Base-by-base conservation (phyloP, 2,888 invertebrate genomes). In the Apotomis betuletana region DNA sequence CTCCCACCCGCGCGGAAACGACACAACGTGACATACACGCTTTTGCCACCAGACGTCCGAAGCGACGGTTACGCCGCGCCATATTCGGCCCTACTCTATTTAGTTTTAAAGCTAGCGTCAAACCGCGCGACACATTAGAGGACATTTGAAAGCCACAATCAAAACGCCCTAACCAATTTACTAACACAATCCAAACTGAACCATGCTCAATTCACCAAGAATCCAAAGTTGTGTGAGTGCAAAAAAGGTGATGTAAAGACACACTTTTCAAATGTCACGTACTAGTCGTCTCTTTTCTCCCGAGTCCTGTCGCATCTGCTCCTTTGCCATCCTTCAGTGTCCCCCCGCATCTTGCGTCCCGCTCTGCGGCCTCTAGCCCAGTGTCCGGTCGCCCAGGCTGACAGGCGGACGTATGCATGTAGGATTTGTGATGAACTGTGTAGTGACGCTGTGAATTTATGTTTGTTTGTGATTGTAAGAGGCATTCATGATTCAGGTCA, bases 191-290 rank as follows among this genome's bases (percentile, higher is more conserved):
- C 44, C 1, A 87, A 79, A 77, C 58, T 81, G 64, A 77, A 80
- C 86, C 82, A 80, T 87, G 79, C 0, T 0, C 0, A 0, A 0
- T 5, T 0, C 0, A 0, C 1, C 58, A 80, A 86, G 74, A 74
- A 51, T 54, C 73, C 6, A 54, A 77, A 70, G 79, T 79, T 84
- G 70, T 8, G 13, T 78, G 77, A 58, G 44, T 58, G 58, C 69
- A 73, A 74, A 79, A 79, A 83, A 87, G 87, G 88, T 86, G 87
- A 83, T 87, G 90, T 90, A 92, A 88, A 92, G 93, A 92, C 92
- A 92, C 91, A 90, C 88, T 92, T 93, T 92, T 91, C 91, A 91
- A 92, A 91, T 92, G 92, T 93, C 92, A 91, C 90, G 89, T 83
- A 86, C 89, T 91, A 88, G 91, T 92, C 89, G 90, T 93, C 93